These are phyloP conservation scores for Chionis minor DNA, from an alignment of 2,113 vertebrate genomes.

Conservation along the genomic window DNA sequence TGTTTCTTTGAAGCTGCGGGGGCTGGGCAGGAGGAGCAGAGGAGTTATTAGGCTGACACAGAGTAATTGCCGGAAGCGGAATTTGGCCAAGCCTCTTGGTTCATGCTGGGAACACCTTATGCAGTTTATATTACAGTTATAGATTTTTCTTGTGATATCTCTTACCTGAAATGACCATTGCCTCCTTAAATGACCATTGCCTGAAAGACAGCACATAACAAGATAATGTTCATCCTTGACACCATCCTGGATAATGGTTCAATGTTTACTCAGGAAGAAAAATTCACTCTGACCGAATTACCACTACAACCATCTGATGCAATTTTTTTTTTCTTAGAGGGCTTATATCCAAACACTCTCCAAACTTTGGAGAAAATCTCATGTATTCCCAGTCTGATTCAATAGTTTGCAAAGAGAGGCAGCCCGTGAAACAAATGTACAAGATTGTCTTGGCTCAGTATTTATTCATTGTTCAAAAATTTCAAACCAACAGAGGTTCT, in stretches of 20 bases:
- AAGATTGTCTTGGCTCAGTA: background rate
- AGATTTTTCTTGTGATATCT: background rate
- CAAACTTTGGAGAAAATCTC: background rate
- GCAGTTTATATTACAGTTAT: slow-evolving; percentile 46
- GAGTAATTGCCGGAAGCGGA: slow-evolving; percentile 53
- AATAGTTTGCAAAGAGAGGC: background rate
- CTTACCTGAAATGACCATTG: slow-evolving; percentile 52
- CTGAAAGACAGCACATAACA: background rate
- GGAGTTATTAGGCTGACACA: slow-evolving; percentile 35
- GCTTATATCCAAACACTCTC: background rate
- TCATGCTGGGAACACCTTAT: slow-evolving; percentile 47
- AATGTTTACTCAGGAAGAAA: background rate
- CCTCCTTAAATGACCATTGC: slow-evolving; percentile 13
- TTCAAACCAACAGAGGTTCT: slow-evolving; percentile 9
- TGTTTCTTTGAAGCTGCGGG: slow-evolving; percentile 9
- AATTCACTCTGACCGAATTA: background rate
- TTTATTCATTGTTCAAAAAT: slow-evolving; percentile 34
- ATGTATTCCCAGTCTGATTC: background rate
- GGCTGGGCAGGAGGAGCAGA: slow-evolving; percentile 29
- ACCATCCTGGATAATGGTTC: background rate
- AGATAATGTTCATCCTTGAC: slow-evolving; percentile 5
- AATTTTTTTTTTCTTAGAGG: background rate
- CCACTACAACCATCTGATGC: background rate
- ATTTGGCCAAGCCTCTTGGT: slow-evolving; percentile 16
- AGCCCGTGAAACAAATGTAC: background rate